Percentiles rank a stretch among this genome's conserved stretches.
Conservation (phyloP, 2,113 vertebrate genomes). For the Notiomystis cincta region DNA sequence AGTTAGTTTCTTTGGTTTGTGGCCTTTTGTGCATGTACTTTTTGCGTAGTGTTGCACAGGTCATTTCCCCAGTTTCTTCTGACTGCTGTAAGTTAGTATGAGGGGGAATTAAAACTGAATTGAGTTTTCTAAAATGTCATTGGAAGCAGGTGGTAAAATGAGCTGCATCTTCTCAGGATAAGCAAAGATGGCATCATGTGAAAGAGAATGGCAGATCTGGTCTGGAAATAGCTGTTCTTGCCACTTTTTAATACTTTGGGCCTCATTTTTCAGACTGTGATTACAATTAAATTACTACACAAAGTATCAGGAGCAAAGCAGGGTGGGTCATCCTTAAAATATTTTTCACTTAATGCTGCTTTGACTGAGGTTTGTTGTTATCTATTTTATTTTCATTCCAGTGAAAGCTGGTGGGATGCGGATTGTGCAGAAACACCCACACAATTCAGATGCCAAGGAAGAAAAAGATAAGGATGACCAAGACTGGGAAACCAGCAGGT, state of each 20-base stretch:
- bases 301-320: not conserved
- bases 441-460: slow-evolving; percentile 76
- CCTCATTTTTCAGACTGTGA: not conserved
- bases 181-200: not conserved
- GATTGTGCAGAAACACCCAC: slow-evolving; percentile 94
- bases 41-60: not conserved
- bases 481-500: slow-evolving; percentile 91
- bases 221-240: not conserved
- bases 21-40: too few species aligned
- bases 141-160: not conserved
- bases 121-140: not conserved
- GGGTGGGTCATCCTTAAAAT: not conserved
- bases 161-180: not conserved
- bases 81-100: not conserved
- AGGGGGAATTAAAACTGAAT: not conserved
- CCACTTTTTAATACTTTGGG: not conserved
- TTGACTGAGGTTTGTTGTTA: not conserved
- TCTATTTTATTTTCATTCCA: slow-evolving; percentile 58
- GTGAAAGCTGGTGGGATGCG: slow-evolving; percentile 97
- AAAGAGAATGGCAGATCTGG: not conserved
- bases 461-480: slow-evolving; percentile 86
- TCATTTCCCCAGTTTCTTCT: not conserved
- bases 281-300: not conserved
- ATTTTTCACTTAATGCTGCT: not conserved
- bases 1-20: not conserved